A percentile compares a stretch with the other conserved stretches of the same genome.
Conservation (phyloP, 2,797 vertebrate species). For the Catamblyrhynchus diadema region DNA sequence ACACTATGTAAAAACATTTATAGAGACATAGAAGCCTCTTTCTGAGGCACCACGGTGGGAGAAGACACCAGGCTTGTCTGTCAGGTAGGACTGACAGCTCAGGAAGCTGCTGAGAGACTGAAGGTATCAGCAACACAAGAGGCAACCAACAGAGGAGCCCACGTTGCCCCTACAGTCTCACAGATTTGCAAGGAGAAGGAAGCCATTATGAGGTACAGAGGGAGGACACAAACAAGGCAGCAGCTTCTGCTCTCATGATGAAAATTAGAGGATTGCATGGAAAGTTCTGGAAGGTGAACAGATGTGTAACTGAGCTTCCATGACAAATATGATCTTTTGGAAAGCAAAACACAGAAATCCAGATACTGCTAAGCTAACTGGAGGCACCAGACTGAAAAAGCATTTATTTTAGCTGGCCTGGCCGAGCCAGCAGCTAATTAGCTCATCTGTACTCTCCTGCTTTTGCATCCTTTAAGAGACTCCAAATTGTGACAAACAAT, state of each 20-base stretch:
- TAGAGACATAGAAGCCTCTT: neutral
- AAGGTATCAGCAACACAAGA: neutral
- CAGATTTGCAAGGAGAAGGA: neutral
- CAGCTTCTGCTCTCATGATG: neutral
- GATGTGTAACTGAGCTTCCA: neutral
- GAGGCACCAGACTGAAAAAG: neutral
- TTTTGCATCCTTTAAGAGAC: neutral
- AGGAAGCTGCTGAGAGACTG: neutral
- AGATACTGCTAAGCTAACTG: neutral
- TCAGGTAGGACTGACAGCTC: neutral
- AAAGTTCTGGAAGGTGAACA: neutral
- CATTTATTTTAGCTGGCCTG: neutral
- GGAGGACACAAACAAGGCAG: neutral
- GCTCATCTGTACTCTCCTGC: neutral
- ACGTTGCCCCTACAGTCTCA: neutral
- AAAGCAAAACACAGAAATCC: neutral
- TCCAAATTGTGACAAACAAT: neutral
- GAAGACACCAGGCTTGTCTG: neutral
- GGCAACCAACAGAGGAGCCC: neutral
- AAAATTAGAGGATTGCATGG: neutral
- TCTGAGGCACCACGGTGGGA: neutral
- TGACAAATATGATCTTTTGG: neutral
- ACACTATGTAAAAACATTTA: neutral
- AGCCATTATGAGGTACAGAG: rapidly evolving
- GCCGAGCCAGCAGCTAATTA: neutral